phyloP scores from a whole-genome alignment of 2,888 invertebrate species.

The Anthoptus insignis region DNA sequence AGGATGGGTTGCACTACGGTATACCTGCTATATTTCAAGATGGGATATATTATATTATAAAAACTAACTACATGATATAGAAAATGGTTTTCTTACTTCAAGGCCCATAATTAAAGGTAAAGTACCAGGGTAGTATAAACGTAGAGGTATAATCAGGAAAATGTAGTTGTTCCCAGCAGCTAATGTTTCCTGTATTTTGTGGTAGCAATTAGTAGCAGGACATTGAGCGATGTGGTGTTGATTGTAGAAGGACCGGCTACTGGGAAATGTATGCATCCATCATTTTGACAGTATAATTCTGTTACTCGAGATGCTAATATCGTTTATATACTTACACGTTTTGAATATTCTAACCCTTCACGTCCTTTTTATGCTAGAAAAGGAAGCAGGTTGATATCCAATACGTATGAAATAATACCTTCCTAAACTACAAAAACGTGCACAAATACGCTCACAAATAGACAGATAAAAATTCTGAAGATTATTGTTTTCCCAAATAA shows the following conservation, averaged over 20 bases:
- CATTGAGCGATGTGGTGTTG: conserved; percentile 37
- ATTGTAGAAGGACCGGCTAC: conserved; percentile 23
- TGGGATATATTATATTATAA: too few species aligned
- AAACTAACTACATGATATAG: too few species aligned
- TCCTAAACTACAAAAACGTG: too few species aligned
- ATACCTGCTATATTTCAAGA: too few species aligned
- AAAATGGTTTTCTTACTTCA: not conserved
- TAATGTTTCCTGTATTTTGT: conserved; percentile 22
- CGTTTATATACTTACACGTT: not conserved
- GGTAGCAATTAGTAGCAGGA: conserved; percentile 31
- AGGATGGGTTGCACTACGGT: too few species aligned
- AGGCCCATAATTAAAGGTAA: not conserved
- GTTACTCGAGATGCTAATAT: conserved; percentile 27
- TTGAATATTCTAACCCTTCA: not conserved
- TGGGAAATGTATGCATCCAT: conserved; percentile 29
- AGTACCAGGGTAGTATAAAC: not conserved
- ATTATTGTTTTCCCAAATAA: too few species aligned
- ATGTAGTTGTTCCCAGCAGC: conserved; percentile 12
- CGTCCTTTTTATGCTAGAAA: not conserved
- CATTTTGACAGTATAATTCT: conserved; percentile 33
- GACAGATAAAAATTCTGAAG: too few species aligned
- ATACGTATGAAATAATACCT: too few species aligned
- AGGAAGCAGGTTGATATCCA: too few species aligned
- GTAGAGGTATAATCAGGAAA: conserved; percentile 8
- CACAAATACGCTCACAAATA: too few species aligned